A percentile compares a stretch with the other conserved stretches of the same genome.
Conservation (phyloP, 1,140 invertebrate genomes). For the Drosophila oshimai region DNA sequence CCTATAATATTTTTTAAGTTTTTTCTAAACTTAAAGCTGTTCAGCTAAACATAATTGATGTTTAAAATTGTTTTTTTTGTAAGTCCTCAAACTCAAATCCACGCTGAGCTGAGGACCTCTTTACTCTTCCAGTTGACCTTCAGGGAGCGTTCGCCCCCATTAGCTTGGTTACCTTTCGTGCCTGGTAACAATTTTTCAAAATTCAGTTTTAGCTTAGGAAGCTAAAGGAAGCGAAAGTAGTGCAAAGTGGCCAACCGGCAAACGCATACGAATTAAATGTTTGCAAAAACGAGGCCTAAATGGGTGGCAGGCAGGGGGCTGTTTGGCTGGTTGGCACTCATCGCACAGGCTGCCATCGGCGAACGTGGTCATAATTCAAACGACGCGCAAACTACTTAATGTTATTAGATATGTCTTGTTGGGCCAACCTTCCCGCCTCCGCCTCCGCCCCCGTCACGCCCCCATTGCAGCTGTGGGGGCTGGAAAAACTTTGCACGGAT, state of each 20-base stretch:
- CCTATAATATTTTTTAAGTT: not conserved
- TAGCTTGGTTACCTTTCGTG: constrained; percentile 40
- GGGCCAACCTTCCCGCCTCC: not conserved
- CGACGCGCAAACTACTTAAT: constrained; percentile 77
- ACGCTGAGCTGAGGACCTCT: not conserved
- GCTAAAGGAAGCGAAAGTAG: constrained; percentile 45
- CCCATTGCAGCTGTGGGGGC: constrained; percentile 10
- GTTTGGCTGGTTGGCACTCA: constrained; percentile 16
- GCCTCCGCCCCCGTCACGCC: constrained; percentile 28
- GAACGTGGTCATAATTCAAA: constrained; percentile 78
- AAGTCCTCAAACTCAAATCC: not conserved
- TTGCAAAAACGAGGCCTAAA: constrained; percentile 11
- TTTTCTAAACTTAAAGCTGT: not conserved
- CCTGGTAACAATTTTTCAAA: constrained; percentile 65
- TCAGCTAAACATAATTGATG: too few species aligned
- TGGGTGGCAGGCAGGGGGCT: not conserved
- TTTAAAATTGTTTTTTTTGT: not conserved
- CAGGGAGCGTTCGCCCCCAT: constrained; percentile 18
- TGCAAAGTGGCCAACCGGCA: constrained; percentile 60
- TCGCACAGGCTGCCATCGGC: constrained; percentile 57
- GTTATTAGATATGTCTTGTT: constrained; percentile 74
- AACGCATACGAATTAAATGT: constrained; percentile 50
- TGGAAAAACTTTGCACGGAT: constrained; percentile 47
- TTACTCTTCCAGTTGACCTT: constrained; percentile 37
- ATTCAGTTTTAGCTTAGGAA: constrained; percentile 59